Base-by-base conservation (phyloP, 2,888 invertebrate genomes). In the Liopterus haemorrhoidalis region DNA sequence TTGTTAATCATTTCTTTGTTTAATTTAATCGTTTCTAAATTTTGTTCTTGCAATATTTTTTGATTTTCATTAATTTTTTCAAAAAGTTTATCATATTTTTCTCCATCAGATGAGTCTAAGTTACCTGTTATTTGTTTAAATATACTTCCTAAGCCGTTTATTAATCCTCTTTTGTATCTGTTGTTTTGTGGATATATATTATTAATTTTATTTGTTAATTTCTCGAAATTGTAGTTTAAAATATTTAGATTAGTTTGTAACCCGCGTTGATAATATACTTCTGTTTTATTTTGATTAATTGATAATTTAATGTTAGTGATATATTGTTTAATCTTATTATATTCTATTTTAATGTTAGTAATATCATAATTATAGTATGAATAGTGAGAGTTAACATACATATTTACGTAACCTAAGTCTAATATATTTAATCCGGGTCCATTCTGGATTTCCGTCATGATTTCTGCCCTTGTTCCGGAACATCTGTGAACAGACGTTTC, bases 61-160 rank as follows among this genome's bases (percentile, higher is more conserved):
- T 28, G 28, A 28, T 28, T 28, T 28, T 28, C 11, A n/a, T 28
- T 6, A n/a, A 28, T 28, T 11, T 28, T 28, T 28, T 28, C 28
- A 28, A 28, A 28, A 5, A 28, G 11, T 11, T 28, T 8, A 8
- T 28, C 28, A 11, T 28, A 28, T 8, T 12, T 8, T 28, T 28
- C 28, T 8, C 9, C 28, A 11, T 28, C 28, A n/a, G 6, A 12
- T 28, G 28, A 28, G 11, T 28, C 28, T 11, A 28, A 28, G 11
- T 28, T 28, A 8, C 28, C 28, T 5, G 28, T 28, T 8, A 28
- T 28, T n/a, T 5, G 5, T 28, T 28, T 28, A 8, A 28, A n/a
- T 28, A 28, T 28, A 12, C 11, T 28, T n/a, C 28, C 28, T 28
- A 28, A 11, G 5, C 28, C 28, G 11, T 28, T 28, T 28, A 28